These are phyloP conservation scores for Cabera pusaria DNA, from an alignment of 2,888 invertebrate genomes.

Conservation along the genomic window DNA sequence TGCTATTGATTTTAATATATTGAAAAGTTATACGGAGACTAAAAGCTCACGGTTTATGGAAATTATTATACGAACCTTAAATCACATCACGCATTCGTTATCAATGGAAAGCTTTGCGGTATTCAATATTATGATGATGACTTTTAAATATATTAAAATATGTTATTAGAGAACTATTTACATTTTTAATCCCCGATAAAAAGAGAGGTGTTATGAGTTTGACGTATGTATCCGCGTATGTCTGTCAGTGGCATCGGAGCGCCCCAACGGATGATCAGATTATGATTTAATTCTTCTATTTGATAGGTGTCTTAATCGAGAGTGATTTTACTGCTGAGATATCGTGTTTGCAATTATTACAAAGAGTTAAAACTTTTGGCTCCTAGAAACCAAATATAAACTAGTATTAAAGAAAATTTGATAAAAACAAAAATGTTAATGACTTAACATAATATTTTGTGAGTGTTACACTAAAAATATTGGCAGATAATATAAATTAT, in stretches of 20 bases:
- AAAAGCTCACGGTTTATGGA: constrained; percentile 46
- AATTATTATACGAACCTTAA: constrained; percentile 35
- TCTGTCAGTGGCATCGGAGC: no score
- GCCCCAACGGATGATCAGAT: no score
- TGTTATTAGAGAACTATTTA: constrained; percentile 2
- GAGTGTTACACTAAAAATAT: constrained; percentile 9
- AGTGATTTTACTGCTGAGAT: no score
- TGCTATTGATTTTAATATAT: constrained; percentile 43
- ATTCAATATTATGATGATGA: constrained; percentile 6
- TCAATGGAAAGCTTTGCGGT: constrained; percentile 13
- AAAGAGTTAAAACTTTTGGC: constrained; percentile 2
- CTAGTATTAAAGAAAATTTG: background rate
- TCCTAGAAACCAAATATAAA: background rate
- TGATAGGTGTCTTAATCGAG: no score
- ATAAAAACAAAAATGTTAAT: constrained; percentile 8
- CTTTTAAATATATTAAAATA: constrained; percentile 9
- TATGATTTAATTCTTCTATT: no score
- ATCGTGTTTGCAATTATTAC: no score
- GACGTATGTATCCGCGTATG: no score
- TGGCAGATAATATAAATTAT: constrained; percentile 13
- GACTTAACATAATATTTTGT: constrained; percentile 1
- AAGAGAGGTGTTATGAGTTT: no score
- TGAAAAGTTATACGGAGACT: constrained; percentile 35
- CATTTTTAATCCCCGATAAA: no score
- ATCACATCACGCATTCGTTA: constrained; percentile 25